Base-by-base conservation (phyloP, 2,113 vertebrate genomes). In the Sceloporus tristichus region DNA sequence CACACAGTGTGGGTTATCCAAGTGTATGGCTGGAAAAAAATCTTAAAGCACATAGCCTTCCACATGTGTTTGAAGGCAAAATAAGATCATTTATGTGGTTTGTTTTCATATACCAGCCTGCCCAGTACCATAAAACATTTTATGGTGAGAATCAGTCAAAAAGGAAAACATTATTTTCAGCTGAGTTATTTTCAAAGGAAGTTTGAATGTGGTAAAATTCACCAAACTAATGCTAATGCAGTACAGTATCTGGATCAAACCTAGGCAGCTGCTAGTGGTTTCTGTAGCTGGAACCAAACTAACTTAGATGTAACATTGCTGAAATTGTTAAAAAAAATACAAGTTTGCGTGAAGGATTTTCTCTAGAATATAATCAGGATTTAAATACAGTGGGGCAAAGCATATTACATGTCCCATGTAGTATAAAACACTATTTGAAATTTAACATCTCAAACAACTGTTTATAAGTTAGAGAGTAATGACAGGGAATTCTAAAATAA, bases 1-100 rank as follows among this genome's bases (percentile, higher is more conserved):
- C 56, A 66, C 6, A 11, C 23, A 65, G 9, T 40, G 25, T 66
- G 4, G 56, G 73, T 27, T 66, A 16, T 7, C 75, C 54, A 76
- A 85, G 56, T 21, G 23, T 42, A 38, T 21, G 1, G 73, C 34
- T 54, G 19, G 48, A 48, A 8, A 78, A 68, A 14, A 25, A 54
- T 79, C 16, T 42, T 80, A 54, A 90, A 78, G 82, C 68, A 71
- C 93, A 66, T 40, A 10, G 34, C 38, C 62, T 21, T 79, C 65
- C 21, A 3, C 53, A n/a, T 9, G 9, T 53, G 29, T 71, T 59
- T 79, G 19, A 74, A 54, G 19, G 54, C 79, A 84, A 27, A 81
- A 70, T 65, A 81, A 80, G 56, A 38, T 34, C 74, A 29, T 56
- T 10, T 40, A 59, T 84, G 23, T 29, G 25, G 48, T 76, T 88